phyloP scores from a whole-genome alignment of 2,888 invertebrate genomes.

The Elaeidobius kamerunicus region DNA sequence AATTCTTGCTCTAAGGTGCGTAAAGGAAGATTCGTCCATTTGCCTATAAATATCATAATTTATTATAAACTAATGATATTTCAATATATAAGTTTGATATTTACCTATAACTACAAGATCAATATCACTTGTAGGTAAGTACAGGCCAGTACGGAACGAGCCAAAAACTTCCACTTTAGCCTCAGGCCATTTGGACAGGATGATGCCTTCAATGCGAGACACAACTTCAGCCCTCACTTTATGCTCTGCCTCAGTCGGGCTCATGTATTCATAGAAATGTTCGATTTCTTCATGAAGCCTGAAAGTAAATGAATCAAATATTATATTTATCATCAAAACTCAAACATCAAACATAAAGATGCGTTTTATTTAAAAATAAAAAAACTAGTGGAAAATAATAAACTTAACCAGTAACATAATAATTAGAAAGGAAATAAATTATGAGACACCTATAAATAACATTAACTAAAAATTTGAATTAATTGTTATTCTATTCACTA shows the following conservation, averaged over 20 bases:
- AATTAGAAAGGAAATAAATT: neutral
- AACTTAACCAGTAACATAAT: too few species aligned
- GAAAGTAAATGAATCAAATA: slow-evolving; percentile 34
- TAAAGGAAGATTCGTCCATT: slow-evolving; percentile 89
- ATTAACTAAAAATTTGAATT: neutral
- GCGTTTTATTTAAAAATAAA: too few species aligned
- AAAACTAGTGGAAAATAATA: too few species aligned
- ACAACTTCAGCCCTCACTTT: slow-evolving; percentile 86
- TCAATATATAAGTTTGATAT: slow-evolving; percentile 6
- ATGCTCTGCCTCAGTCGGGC: slow-evolving; percentile 89
- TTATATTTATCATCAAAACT: too few species aligned
- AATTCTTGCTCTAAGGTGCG: slow-evolving; percentile 89
- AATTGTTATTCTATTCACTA: neutral
- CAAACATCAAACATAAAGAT: too few species aligned
- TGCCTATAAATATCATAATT: slow-evolving; percentile 52
- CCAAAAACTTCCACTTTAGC: slow-evolving; percentile 97
- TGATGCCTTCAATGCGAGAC: slow-evolving; percentile 81
- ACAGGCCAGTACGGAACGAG: slow-evolving; percentile 95
- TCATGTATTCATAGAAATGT: slow-evolving; percentile 94
- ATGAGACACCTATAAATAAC: neutral
- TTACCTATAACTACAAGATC: slow-evolving; percentile 62
- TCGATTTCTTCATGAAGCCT: slow-evolving; percentile 96
- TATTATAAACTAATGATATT: neutral
- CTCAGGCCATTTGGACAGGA: slow-evolving; percentile 87
- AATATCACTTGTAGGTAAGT: slow-evolving; percentile 91